Percentiles rank a stretch among this genome's conserved stretches.
Conservation (phyloP, 2,797 vertebrate genomes). For the Eurystomus glaucurus region DNA sequence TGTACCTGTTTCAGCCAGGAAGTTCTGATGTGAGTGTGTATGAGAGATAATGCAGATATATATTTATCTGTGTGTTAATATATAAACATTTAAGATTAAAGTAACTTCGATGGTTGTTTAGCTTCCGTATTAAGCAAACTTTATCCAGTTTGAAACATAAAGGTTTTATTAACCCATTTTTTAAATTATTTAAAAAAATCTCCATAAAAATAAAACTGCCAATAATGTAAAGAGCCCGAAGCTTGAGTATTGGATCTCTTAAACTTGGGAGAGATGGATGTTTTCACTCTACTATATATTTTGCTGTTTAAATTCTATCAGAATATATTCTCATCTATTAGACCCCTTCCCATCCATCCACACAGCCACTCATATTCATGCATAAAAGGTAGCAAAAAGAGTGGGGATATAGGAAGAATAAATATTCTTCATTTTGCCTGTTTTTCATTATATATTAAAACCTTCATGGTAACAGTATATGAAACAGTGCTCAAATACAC, state of each 20-base stretch:
- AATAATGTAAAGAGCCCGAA: background rate
- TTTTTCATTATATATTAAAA: background rate
- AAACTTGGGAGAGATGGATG: background rate
- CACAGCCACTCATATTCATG: background rate
- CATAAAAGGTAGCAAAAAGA: background rate
- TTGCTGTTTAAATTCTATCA: background rate
- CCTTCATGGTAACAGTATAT: rapidly evolving
- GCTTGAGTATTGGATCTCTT: background rate
- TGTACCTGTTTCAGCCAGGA: background rate
- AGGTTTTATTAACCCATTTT: background rate
- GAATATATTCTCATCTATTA: background rate
- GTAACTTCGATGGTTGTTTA: background rate
- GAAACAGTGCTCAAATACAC: background rate
- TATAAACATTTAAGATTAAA: background rate
- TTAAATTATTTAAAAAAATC: background rate
- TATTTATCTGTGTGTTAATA: too few relatives aligned
- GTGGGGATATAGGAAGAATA: background rate
- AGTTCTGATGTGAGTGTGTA: background rate
- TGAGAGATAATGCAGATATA: background rate
- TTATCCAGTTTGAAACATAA: background rate
- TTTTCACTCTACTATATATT: background rate
- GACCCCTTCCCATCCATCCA: background rate
- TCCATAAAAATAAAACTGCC: background rate
- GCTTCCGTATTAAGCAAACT: background rate
- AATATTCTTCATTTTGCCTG: background rate